Base-by-base conservation (phyloP, 2,888 invertebrate species). In the Zeuzera pyrina region DNA sequence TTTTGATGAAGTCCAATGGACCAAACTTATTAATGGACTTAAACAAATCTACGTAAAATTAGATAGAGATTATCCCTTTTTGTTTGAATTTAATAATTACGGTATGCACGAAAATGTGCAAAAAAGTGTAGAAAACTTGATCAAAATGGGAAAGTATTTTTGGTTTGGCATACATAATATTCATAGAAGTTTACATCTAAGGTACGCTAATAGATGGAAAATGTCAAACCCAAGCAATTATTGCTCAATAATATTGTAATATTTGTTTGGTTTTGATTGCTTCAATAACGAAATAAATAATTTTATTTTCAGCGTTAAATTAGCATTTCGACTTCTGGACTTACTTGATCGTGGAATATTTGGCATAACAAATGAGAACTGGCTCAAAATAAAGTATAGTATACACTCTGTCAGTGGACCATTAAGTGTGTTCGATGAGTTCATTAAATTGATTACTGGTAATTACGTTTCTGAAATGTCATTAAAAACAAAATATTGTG, bases 311-410 rank as follows among this genome's bases (percentile, higher is more conserved):
- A 83, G 81, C 15, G 36, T 77, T 0, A 78, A 79, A 32, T 36
- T 77, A 2, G 52, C 54, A 0, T 49, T 79, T 16, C 64, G 68
- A 2, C 32, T 71, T 1, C 39, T 84, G 34, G 79, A 84, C 31
- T 35, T 79, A 0, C 22, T 77, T 33, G 79, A 83, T 39, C 54
- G 59, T 6, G 65, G 57, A 0, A 47, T 74, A 7, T 83, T 84
- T 32, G 48, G 57, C 32, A 30, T 81, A 15, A 54, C 39, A 0
- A 48, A 39, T 10, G 60, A 62, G 1, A 39, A 38, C 3, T 84
- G 84, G 84, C 29, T 56, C 11, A 57, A 52, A 34, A 46, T 72
- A 3, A 83, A 79, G 36, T 47, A 62, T 19, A 45, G 55, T 2
- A 37, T 72, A 2, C 45, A 41, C 11, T 42, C 52, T 1, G 38